Base-by-base conservation (phyloP, 2,888 invertebrate species). In the Chrysina gloriosa region DNA sequence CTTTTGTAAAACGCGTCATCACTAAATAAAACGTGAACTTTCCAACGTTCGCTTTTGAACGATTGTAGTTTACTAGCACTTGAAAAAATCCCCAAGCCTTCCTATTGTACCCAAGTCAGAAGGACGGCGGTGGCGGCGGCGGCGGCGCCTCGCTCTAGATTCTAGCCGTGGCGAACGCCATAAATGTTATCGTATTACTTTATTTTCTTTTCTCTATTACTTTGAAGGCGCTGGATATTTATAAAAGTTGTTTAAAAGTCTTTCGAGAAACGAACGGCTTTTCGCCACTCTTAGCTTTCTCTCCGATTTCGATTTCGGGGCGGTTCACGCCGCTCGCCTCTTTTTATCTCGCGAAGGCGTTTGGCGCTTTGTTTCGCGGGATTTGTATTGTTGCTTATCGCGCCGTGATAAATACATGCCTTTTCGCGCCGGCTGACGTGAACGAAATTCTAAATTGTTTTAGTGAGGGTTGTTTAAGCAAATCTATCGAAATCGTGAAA, bases 221-320 rank as follows among this genome's bases (percentile, higher is more conserved):
- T 52, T 29, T 52, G 52, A 52, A 27, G 31, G 52, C 52, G 29
- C 31, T 3, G 29, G 31, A 29, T 52, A 52, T 52, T 52, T 52
- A 52, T 52, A 52, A 52, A 52, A 52, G 31, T 52, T 52, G 52
- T 52, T 52, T 52, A 52, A 52, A 27, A 9, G 52, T 52, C 19
- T 14, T 52, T 29, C 52, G 31, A 9, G 29, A 6, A 7, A 29
- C 31, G 52, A 50, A 50, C 52, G 42, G n/a, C 16, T 11, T 39
- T n/a, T 39, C 39, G 6, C 5, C 39, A 3, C n/a, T 5, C 14
- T 14, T 7, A 14, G 7, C 42, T 14, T 16, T 42, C n/a, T 42
- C 42, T 14, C 7, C 42, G 42, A 19, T 42, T 19, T 42, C 42
- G 42, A 42, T 42, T 19, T 19, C 11, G 19, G 42, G 9, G 14